A percentile compares a stretch with the other conserved stretches of the same genome.
These are phyloP conservation scores for Sebastes alutus DNA, from an alignment of 2,797 vertebrate genomes.

Conservation along the genomic window DNA sequence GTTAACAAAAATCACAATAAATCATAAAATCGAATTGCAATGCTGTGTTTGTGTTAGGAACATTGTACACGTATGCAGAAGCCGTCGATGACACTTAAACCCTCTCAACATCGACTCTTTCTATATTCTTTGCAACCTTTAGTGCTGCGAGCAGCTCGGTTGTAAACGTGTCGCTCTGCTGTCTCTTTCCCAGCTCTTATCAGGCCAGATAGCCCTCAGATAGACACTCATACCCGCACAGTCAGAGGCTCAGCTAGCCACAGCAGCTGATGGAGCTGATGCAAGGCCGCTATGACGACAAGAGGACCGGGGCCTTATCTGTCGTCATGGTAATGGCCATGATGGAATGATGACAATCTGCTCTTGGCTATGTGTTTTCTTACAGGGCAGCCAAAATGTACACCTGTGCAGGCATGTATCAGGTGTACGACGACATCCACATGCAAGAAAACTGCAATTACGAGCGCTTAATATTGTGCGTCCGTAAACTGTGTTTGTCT, in stretches of 20 bases:
- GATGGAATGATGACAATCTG: conserved; percentile 78
- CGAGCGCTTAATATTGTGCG: neutral
- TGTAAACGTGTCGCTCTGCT: conserved; percentile 47
- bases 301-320: conserved; percentile 77
- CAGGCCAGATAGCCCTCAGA: conserved; percentile 68
- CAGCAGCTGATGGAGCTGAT: conserved; percentile 67
- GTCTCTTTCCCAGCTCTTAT: conserved; percentile 63
- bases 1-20: no score
- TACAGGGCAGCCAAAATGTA: conserved; percentile 11
- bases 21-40: no score
- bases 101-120: conserved; percentile 8
- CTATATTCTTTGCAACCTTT: conserved; percentile 26
- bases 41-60: neutral
- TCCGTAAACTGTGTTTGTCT: neutral
- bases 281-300: conserved; percentile 65
- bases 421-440: neutral
- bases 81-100: neutral
- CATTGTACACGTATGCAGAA: neutral
- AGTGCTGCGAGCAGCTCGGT: conserved; percentile 34
- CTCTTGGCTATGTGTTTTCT: conserved; percentile 41
- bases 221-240: conserved; percentile 67
- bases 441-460: conserved; percentile 2
- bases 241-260: conserved; percentile 57
- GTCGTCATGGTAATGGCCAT: conserved; percentile 68
- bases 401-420: conserved; percentile 23